Conservation (phyloP, 2,888 invertebrate species). For the Lymantria dispar region DNA sequence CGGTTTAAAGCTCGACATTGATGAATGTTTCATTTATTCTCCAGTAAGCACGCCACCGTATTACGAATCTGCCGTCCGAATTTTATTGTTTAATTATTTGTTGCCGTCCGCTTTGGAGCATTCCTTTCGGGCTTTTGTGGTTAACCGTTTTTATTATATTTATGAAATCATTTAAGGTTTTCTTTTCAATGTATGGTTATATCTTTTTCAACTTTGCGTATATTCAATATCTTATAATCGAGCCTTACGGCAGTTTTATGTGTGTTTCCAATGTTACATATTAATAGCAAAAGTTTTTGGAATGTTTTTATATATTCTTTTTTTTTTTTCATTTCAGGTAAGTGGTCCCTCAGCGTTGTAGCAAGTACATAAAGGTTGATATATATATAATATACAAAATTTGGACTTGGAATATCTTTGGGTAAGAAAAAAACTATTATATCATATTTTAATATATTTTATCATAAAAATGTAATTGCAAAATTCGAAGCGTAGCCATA, state of each 20-base stretch:
- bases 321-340: slow-evolving; percentile 32
- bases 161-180: not conserved
- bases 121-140: slow-evolving; percentile 13
- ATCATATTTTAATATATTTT: slow-evolving; percentile 14
- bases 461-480: slow-evolving; percentile 36
- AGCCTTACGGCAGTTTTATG: slow-evolving; percentile 1
- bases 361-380: slow-evolving; percentile 13
- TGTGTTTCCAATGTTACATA: slow-evolving; percentile 1
- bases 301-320: slow-evolving; percentile 11
- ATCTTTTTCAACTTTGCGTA: not conserved
- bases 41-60: slow-evolving; percentile 50
- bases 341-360: slow-evolving; percentile 1
- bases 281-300: slow-evolving; percentile 11
- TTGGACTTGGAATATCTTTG: not conserved
- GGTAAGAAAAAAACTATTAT: not conserved
- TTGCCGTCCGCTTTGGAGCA: slow-evolving; percentile 15
- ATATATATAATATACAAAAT: not conserved
- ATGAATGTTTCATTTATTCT: slow-evolving; percentile 75
- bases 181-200: not conserved
- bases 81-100: slow-evolving; percentile 45
- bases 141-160: slow-evolving; percentile 7
- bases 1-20: slow-evolving; percentile 65
- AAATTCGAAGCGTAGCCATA: slow-evolving; percentile 47
- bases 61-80: slow-evolving; percentile 51
- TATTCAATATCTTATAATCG: slow-evolving; percentile 1